Evolutionary conservation across 2,888 invertebrate genomes (phyloP).

Genomic region (Parnassius orleans): DNA sequence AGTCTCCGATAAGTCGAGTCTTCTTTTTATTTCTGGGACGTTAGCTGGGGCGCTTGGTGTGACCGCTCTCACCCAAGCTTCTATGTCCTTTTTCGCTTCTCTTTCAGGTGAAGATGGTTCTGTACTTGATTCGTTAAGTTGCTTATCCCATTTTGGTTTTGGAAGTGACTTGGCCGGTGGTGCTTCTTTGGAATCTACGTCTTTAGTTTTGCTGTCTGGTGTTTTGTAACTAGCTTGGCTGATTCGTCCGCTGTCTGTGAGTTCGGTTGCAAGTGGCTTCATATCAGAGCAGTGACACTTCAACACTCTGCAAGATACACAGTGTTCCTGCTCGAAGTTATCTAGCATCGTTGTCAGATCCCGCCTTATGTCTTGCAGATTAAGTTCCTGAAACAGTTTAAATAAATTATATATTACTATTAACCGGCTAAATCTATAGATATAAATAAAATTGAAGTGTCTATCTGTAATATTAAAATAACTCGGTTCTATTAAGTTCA

Average conservation of each 20-base stretch:
- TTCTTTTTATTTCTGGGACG: neutral
- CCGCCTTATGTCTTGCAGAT: constrained; percentile 40
- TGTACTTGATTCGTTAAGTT: neutral
- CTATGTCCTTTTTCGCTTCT: constrained; percentile 24
- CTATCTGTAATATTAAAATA: too few relatives aligned
- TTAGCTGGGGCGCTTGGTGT: neutral
- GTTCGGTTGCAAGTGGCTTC: constrained; percentile 14
- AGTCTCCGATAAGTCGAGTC: neutral
- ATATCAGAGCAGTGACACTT: constrained; percentile 37
- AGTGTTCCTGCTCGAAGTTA: constrained; percentile 36
- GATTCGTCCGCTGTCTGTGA: constrained; percentile 1
- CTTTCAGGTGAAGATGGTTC: constrained; percentile 26
- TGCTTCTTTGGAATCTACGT: constrained; percentile 1
- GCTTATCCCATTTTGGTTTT: constrained; percentile 21
- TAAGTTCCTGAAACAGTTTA: constrained; percentile 41
- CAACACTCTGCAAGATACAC: constrained; percentile 38
- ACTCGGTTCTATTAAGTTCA: too few relatives aligned
- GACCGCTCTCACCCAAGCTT: constrained; percentile 29
- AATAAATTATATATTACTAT: too few relatives aligned
- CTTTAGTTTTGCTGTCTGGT: neutral
- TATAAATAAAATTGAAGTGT: too few relatives aligned
- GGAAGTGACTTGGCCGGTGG: constrained; percentile 24
- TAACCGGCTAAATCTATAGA: too few relatives aligned
- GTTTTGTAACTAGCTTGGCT: constrained; percentile 6
- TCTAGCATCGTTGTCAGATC: constrained; percentile 43